Conservation (phyloP, 2,797 vertebrate genomes). For the Ctenosaura bakeri region DNA sequence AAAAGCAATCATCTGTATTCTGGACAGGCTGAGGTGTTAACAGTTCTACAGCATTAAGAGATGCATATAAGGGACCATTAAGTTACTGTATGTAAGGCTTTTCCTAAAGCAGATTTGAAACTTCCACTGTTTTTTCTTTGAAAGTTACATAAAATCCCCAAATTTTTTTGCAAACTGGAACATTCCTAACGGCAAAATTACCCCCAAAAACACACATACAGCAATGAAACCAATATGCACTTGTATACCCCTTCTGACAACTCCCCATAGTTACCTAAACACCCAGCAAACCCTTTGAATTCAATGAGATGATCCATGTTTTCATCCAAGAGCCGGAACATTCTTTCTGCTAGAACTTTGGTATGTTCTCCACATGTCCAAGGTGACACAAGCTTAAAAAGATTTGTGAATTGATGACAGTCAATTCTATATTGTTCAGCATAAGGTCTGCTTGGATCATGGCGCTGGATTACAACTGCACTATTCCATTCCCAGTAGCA, state of each 20-base stretch:
- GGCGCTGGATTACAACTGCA: conserved; percentile 66
- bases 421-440: conserved; percentile 92
- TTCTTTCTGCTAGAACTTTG: conserved; percentile 85
- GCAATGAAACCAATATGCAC: neutral
- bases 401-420: conserved; percentile 87
- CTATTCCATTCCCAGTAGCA: conserved; percentile 90
- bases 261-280: conserved; percentile 83
- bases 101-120: neutral
- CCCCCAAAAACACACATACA: neutral
- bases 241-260: neutral
- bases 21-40: neutral
- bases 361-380: conserved; percentile 89
- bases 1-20: neutral
- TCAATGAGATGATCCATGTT: conserved; percentile 86
- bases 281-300: conserved; percentile 88
- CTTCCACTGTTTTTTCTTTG: neutral
- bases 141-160: neutral
- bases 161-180: neutral
- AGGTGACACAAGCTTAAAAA: conserved; percentile 88
- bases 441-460: conserved; percentile 84
- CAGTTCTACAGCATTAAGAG: neutral
- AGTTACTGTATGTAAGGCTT: neutral
- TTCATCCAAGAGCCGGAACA: conserved; percentile 91
- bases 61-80: no score
- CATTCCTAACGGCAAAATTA: neutral